phyloP scores from a whole-genome alignment of 2,113 vertebrate genomes.

The Campylomormyrus tamandua region DNA sequence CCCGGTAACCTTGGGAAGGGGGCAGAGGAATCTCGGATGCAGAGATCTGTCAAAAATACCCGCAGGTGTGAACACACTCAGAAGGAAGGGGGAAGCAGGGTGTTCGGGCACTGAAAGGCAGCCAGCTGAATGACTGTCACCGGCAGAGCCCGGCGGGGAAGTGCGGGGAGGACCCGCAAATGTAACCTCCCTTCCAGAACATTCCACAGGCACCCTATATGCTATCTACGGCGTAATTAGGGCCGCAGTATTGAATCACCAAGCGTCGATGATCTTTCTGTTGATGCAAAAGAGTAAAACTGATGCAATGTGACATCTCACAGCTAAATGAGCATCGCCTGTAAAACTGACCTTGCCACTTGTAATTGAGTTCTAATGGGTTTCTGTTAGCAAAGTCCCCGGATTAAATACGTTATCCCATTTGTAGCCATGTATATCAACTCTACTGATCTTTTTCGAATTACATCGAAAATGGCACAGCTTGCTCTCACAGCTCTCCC shows the following conservation, averaged over 20 bases:
- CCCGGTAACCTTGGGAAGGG: neutral
- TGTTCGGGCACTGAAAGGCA: neutral
- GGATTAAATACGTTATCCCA: neutral
- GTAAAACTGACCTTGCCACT: slow-evolving; percentile 8
- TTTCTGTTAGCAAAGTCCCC: neutral
- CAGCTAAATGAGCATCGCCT: neutral
- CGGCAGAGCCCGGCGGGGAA: neutral
- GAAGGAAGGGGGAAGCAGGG: neutral
- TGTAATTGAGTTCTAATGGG: neutral
- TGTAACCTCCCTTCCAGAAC: neutral
- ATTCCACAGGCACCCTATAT: neutral
- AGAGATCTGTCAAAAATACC: neutral
- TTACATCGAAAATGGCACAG: neutral
- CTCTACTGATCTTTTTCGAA: neutral
- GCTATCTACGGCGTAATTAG: neutral
- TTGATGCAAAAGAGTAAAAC: neutral
- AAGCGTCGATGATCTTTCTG: neutral
- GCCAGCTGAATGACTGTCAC: neutral
- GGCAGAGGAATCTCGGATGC: neutral
- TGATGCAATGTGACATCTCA: neutral
- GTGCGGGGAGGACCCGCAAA: neutral
- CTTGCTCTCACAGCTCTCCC: neutral
- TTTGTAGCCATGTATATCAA: neutral
- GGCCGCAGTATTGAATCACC: neutral
- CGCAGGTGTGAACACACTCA: neutral